Evolutionary conservation across 2,888 invertebrate genomes (phyloP), one percentile per base, ranked within the genome.

Genomic region (Leptopilina syphax): DNA sequence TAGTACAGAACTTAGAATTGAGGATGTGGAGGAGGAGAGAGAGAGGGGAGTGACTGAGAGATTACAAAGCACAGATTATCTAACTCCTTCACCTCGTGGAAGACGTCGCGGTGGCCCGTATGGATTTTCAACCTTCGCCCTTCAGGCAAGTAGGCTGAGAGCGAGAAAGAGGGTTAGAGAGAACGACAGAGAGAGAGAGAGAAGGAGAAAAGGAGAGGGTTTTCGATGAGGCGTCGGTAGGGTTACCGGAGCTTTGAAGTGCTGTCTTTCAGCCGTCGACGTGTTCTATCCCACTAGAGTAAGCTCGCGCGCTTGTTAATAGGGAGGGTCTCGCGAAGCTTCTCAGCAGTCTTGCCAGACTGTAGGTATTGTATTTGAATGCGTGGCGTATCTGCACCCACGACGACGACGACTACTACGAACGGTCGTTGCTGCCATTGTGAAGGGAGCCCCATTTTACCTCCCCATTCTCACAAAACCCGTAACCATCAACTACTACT

Each of bases 301-400:
- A 87, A 89, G 84, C 82, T 85, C 84, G 80, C 84, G 80, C 86
- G 87, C 89, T 90, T 87, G 90, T 90, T 90, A 90, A 89, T 90
- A 89, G 88, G 88, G 90, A 87, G 89, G 87, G 87, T 88, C 88
- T 88, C 73, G 80, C 50, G 50, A 50, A 79, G 77, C 80, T 77
- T 81, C 76, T 81, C 79, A 65, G 79, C 83, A 86, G 88, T 88
- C 86, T 87, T 88, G 87, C 87, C 86, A 88, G 88, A 87, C 89
- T 86, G 86, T 86, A 86, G 87, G 88, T 87, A 89, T 89, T 89
- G 90, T 89, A 88, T 90, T 89, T 88, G 90, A 91, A 91, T 90
- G 90, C 91, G 90, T 89, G 90, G 88, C 88, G 87, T 90, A 91
- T 90, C 89, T 89, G 85, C 86, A 83, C 85, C 84, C 80, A 79